Evolutionary conservation across 2,888 invertebrate genomes (phyloP), one percentile per base, ranked within the genome.

Genomic region (Acrocyrtus sp.): DNA sequence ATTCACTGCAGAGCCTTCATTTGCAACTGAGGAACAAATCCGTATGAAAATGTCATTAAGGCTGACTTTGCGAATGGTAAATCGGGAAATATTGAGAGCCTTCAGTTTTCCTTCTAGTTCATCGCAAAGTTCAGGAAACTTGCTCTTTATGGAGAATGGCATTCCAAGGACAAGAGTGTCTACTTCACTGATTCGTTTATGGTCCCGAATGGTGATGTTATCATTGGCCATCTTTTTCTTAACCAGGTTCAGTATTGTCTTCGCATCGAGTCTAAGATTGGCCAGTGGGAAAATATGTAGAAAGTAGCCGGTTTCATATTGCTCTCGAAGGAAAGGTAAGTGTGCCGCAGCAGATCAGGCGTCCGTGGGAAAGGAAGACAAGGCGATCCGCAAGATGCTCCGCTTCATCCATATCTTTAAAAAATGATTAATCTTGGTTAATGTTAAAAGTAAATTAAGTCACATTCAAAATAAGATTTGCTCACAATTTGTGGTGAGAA

Each of bases 21-120:
- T 51, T 2, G 74, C 62, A 19, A 78, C 68, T 1, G 78, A 62
- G 27, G 74, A 74, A 39, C 74, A 76, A 8, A 80, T 76, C 60
- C 77, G 76, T 17, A 77, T 74, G 26, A 80, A 80, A 47, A 80
- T 77, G 41, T 80, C 79, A 51, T 66, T 74, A 4, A 80, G 58
- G 0, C 48, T 50, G 17, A 78, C 61, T 41, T 74, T 75, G 3
- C 61, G 48, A 1, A 78, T 69, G 1, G 74, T 74, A 45, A 73
- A 80, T 15, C 45, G 56, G 39, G 27, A 15, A 29, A 78, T 67
- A 17, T 70, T 68, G 5, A 78, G 53, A 2, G 17, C 45, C 5
- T 58, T 17, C 24, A 72, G 61, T n/a, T 70, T 45, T 5, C 17
- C 21, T 12, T 80, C 79, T 17, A 80, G 53, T 12, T 78, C 75